A percentile compares a stretch with the other conserved stretches of the same genome.
Conservation (phyloP, 2,888 invertebrate genomes). For the Aleiodes testaceus region DNA sequence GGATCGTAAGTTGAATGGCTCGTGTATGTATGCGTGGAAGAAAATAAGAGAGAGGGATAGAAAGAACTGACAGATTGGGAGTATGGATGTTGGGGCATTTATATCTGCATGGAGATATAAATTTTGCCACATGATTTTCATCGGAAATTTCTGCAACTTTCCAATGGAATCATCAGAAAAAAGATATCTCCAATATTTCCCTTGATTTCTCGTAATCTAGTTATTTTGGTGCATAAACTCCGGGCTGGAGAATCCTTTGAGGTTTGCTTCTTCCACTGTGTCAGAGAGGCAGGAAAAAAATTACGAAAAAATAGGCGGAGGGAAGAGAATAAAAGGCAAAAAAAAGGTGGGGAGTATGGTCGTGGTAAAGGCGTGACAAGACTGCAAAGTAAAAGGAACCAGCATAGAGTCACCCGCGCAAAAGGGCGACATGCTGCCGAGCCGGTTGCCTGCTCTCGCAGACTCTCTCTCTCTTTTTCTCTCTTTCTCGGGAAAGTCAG, state of each 20-base stretch:
- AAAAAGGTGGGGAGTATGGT: conserved; percentile 39
- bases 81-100: conserved; percentile 56
- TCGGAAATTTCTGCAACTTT: too few relatives aligned
- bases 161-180: too few relatives aligned
- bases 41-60: conserved; percentile 50
- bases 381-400: conserved; percentile 70
- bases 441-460: conserved; percentile 65
- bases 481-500: not conserved
- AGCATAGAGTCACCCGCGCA: conserved; percentile 71
- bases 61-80: conserved; percentile 67
- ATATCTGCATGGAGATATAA: conserved; percentile 22
- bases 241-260: not conserved
- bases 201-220: too few relatives aligned
- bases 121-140: too few relatives aligned
- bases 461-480: conserved; percentile 18
- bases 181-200: too few relatives aligned
- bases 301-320: conserved; percentile 12
- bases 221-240: too few relatives aligned
- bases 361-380: conserved; percentile 70
- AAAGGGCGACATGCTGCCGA: conserved; percentile 72
- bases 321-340: not conserved
- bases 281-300: conserved; percentile 9
- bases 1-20: conserved; percentile 47
- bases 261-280: not conserved
- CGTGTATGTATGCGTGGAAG: not conserved